phyloP scores from a whole-genome alignment of 2,113 vertebrate species.

The Oophaga pumilio region DNA sequence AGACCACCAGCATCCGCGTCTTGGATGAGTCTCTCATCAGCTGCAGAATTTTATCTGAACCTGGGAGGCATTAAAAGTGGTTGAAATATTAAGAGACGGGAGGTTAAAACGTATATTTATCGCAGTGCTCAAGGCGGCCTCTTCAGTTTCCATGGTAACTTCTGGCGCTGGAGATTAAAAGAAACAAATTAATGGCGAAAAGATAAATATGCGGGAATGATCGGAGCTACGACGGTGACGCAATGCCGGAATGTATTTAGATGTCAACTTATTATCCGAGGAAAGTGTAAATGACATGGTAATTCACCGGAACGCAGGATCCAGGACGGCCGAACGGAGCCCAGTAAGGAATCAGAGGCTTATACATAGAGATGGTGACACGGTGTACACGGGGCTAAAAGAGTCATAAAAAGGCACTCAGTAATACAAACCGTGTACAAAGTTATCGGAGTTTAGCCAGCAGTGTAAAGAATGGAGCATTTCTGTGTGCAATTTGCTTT shows the following conservation, averaged over 20 bases:
- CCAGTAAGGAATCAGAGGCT: too few relatives aligned
- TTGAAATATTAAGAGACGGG: conserved; percentile 26
- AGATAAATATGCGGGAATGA: background rate
- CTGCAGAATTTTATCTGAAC: background rate
- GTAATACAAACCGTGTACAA: too few relatives aligned
- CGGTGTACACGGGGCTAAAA: too few relatives aligned
- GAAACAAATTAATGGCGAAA: background rate
- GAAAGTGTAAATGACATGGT: background rate
- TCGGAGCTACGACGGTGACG: background rate
- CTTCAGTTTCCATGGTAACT: conserved; percentile 25
- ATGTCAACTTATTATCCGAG: background rate
- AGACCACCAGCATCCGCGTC: background rate
- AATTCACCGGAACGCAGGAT: background rate
- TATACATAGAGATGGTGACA: too few relatives aligned
- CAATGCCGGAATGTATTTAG: background rate
- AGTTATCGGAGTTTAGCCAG: too few relatives aligned
- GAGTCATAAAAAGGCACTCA: too few relatives aligned
- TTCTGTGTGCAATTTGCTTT: background rate
- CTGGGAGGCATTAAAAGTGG: conserved; percentile 6
- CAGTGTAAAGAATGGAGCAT: too few relatives aligned
- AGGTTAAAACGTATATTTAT: conserved; percentile 50
- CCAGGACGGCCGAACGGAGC: too few relatives aligned
- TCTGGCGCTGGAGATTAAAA: conserved; percentile 13
- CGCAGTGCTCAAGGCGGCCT: background rate
- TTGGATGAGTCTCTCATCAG: background rate